A percentile compares a stretch with the other conserved stretches of the same genome.
phyloP scores from a whole-genome alignment of 2,797 vertebrate genomes.

The Tiaroga cobitis region DNA sequence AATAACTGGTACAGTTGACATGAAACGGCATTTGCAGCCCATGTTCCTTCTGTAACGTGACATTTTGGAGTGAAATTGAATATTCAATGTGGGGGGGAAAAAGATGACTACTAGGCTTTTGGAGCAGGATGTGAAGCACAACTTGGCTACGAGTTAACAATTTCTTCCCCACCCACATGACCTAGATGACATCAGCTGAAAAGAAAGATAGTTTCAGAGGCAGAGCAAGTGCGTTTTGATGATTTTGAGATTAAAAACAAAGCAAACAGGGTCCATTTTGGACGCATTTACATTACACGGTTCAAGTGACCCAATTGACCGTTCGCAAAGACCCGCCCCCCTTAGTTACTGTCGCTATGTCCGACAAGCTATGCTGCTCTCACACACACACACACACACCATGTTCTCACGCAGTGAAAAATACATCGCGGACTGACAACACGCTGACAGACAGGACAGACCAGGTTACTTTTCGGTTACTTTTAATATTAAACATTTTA shows the following conservation, averaged over 20 bases:
- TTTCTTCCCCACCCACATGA: background rate
- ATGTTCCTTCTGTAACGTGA: background rate
- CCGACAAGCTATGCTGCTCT: too few species aligned
- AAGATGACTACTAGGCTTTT: background rate
- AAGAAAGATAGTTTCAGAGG: background rate
- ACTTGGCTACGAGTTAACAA: background rate
- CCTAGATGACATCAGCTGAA: background rate
- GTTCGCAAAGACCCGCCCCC: too few species aligned
- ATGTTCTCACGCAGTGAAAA: too few species aligned
- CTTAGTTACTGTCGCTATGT: too few species aligned
- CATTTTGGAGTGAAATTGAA: background rate
- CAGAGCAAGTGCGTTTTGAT: background rate
- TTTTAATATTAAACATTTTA: too few species aligned
- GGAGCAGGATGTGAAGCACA: background rate
- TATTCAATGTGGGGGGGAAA: background rate
- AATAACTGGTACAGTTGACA: background rate
- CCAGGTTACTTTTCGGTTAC: too few species aligned
- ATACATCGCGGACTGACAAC: too few species aligned
- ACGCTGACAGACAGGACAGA: too few species aligned
- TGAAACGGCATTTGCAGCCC: background rate
- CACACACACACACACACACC: too few species aligned
- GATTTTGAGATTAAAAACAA: background rate
- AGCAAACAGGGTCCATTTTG: background rate
- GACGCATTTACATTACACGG: background rate
- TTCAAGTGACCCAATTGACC: too few species aligned